Base-by-base conservation (phyloP, 2,888 invertebrate genomes). In the Copidosoma aretas region DNA sequence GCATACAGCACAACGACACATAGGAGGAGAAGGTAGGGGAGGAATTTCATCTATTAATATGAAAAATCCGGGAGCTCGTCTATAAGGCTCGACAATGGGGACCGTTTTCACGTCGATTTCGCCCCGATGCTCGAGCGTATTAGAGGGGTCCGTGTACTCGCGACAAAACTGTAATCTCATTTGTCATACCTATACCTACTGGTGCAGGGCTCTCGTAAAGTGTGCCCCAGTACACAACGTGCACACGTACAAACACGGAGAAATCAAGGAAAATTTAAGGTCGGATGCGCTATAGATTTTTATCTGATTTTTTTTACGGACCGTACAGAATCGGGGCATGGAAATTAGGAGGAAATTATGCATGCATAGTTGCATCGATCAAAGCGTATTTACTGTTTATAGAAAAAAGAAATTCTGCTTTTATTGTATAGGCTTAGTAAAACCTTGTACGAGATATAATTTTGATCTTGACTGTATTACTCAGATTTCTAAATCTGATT, bases 51-150 rank as follows among this genome's bases (percentile, higher is more conserved):
- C 32, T 32, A 32, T 32, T 32, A 32, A 32, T 32, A 32, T 32
- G 32, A 32, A 17, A 61, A 53, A 43, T n/a, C 19, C 56, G 25
- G 14, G 25, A n/a, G 2, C 21, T 10, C 21, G 21, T 0, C 32
- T 52, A 25, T 10, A 22, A 56, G 10, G 54, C 32, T 56, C 15
- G 17, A 64, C 60, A 60, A 32, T n/a, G 21, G 12, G 19, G 39
- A 57, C 32, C 57, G 22, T 49, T 22, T 56, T 64, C 49, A 32
- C 54, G 24, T 32, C 25, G 54, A 46, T 57, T 60, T 61, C 52
- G 43, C 17, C 43, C 32, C 32, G 32, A 32, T 32, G 32, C 32
- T 32, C 32, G 32, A 32, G 39, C 1, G 60, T 56, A 64, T 68
- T 64, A 64, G 43, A 15, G 15, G 24, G 43, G 22, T 46, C 19